A percentile compares a stretch with the other conserved stretches of the same genome.
Conservation (phyloP, 2,888 invertebrate genomes). For the Spisula solida region DNA sequence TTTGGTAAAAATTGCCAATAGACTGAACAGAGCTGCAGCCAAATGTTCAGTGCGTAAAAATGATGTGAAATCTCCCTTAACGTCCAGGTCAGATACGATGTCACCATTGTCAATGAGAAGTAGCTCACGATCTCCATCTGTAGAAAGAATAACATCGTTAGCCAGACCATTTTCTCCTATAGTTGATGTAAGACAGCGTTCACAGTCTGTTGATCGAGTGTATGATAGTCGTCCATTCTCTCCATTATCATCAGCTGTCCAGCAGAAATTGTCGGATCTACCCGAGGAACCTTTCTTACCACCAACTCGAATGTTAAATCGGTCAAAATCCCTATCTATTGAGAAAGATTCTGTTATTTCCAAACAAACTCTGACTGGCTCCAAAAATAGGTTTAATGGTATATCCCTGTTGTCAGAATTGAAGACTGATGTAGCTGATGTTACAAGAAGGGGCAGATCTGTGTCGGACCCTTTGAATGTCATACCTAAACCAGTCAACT, state of each 20-base stretch:
- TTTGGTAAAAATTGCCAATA: conserved; percentile 80
- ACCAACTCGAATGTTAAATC: conserved; percentile 37
- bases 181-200: conserved; percentile 17
- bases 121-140: conserved; percentile 70
- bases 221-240: conserved; percentile 16
- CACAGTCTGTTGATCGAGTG: conserved; percentile 53
- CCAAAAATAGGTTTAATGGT: neutral
- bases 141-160: conserved; percentile 62
- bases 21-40: conserved; percentile 83
- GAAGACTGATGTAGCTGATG: neutral
- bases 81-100: neutral
- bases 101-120: conserved; percentile 36
- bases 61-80: conserved; percentile 43
- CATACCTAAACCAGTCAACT: conserved; percentile 50
- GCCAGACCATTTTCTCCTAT: conserved; percentile 44
- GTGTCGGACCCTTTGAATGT: conserved; percentile 44
- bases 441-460: conserved; percentile 35
- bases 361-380: conserved; percentile 13
- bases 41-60: conserved; percentile 63
- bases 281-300: conserved; percentile 59
- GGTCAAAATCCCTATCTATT: conserved; percentile 54
- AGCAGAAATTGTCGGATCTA: neutral
- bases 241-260: neutral
- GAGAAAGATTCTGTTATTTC: conserved; percentile 39
- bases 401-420: conserved; percentile 24